These are phyloP conservation scores for Meleagris gallopavo DNA, from an alignment of 2,113 vertebrate species.

Conservation along the genomic window DNA sequence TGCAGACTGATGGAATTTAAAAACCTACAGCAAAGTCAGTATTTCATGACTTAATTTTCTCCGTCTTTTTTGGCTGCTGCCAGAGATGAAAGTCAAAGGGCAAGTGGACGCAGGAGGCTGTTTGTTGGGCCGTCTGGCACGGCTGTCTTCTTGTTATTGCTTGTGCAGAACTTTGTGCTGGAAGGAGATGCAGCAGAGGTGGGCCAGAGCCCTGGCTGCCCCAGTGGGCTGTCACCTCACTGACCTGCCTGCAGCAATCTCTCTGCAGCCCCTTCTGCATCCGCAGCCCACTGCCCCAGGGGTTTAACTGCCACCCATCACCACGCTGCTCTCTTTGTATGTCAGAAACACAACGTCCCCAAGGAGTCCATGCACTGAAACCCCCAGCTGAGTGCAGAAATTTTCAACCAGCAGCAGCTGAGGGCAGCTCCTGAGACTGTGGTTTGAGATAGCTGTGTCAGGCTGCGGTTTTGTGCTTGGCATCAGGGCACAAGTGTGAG, in stretches of 20 bases:
- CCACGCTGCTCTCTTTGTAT: rapidly evolving
- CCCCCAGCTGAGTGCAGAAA: background rate
- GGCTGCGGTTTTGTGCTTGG: rapidly evolving
- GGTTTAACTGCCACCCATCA: background rate
- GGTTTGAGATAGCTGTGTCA: rapidly evolving
- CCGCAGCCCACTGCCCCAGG: background rate
- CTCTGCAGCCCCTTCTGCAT: background rate
- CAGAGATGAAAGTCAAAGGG: background rate
- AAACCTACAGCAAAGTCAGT: background rate
- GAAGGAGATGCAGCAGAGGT: background rate
- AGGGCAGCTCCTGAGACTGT: background rate
- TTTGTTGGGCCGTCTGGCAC: background rate
- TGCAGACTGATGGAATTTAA: background rate
- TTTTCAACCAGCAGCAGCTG: background rate
- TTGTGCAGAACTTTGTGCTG: background rate
- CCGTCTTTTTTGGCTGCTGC: background rate
- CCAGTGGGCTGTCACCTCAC: rapidly evolving
- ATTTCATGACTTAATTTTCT: background rate
- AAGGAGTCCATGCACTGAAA: background rate
- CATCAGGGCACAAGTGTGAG: background rate
- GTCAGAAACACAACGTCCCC: background rate
- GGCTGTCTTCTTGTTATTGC: background rate
- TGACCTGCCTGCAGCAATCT: background rate
- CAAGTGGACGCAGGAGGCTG: background rate
- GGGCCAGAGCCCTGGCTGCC: background rate